Conservation (phyloP, 2,797 vertebrate species). For the Amniataba percoides region DNA sequence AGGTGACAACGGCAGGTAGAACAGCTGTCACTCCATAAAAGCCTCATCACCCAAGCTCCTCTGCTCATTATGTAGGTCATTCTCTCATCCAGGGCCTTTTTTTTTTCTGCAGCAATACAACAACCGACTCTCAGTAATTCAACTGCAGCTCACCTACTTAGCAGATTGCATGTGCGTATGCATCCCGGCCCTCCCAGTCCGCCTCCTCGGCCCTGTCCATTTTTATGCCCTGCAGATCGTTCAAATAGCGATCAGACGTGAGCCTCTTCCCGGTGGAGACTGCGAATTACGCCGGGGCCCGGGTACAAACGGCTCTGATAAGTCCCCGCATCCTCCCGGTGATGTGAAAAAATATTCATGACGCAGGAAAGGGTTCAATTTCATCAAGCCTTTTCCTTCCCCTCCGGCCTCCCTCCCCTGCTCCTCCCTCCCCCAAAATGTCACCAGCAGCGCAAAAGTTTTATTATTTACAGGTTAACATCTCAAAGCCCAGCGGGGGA, state of each 20-base stretch:
- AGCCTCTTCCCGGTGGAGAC: constrained; percentile 35
- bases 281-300: constrained; percentile 47
- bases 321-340: constrained; percentile 59
- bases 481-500: constrained; percentile 64
- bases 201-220: constrained; percentile 46
- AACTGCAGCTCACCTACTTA: constrained; percentile 60
- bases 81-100: constrained; percentile 54
- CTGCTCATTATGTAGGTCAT: constrained; percentile 80
- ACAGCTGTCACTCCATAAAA: constrained; percentile 84
- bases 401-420: constrained; percentile 44
- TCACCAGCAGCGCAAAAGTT: constrained; percentile 75
- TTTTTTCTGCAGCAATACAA: constrained; percentile 49
- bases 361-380: constrained; percentile 72
- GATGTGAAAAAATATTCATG: constrained; percentile 76
- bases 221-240: constrained; percentile 49
- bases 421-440: constrained; percentile 67
- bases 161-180: constrained; percentile 38
- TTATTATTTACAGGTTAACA: constrained; percentile 84
- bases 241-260: constrained; percentile 58
- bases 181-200: constrained; percentile 9
- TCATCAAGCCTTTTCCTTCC: constrained; percentile 64
- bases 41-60: constrained; percentile 69
- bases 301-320: constrained; percentile 57
- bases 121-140: constrained; percentile 51
- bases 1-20: constrained; percentile 80